Evolutionary conservation across 2,888 invertebrate species (phyloP).

Genomic region (Biston betularia): DNA sequence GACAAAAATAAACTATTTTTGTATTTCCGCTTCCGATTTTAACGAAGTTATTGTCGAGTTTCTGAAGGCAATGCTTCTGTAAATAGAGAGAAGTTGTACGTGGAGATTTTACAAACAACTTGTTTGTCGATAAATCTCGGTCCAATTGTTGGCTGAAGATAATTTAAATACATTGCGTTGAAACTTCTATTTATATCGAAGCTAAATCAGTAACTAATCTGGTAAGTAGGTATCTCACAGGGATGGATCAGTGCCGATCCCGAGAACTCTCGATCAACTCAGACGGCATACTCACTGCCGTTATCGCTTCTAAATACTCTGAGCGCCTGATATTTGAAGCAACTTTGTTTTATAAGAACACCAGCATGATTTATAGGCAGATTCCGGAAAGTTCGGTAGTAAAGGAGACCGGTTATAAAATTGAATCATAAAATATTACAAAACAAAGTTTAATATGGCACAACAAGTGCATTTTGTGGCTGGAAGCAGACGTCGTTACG

Average conservation of each 20-base stretch:
- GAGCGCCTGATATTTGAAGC: background rate
- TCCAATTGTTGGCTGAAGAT: too few relatives aligned
- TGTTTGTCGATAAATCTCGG: background rate
- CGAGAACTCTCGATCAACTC: too few relatives aligned
- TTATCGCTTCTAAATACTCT: background rate
- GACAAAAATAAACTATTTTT: slow-evolving; percentile 25
- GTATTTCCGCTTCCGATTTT: slow-evolving; percentile 11
- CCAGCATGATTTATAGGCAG: slow-evolving; percentile 2
- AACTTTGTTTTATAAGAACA: background rate
- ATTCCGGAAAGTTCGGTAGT: slow-evolving; percentile 11
- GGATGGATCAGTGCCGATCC: too few relatives aligned
- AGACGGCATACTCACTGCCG: background rate
- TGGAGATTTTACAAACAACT: background rate
- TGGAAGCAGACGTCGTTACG: slow-evolving; percentile 14
- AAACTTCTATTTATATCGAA: too few relatives aligned
- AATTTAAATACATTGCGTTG: too few relatives aligned
- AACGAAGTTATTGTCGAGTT: slow-evolving; percentile 10
- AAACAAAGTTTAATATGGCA: slow-evolving; percentile 25
- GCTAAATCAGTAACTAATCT: too few relatives aligned
- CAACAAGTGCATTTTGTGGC: slow-evolving; percentile 25
- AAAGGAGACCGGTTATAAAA: slow-evolving; percentile 17
- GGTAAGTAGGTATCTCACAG: too few relatives aligned
- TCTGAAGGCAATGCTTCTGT: slow-evolving; percentile 4
- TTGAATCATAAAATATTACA: slow-evolving; percentile 19
- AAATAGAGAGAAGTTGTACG: background rate